phyloP scores from a whole-genome alignment of 2,113 vertebrate genomes.

The Bubo bubo region DNA sequence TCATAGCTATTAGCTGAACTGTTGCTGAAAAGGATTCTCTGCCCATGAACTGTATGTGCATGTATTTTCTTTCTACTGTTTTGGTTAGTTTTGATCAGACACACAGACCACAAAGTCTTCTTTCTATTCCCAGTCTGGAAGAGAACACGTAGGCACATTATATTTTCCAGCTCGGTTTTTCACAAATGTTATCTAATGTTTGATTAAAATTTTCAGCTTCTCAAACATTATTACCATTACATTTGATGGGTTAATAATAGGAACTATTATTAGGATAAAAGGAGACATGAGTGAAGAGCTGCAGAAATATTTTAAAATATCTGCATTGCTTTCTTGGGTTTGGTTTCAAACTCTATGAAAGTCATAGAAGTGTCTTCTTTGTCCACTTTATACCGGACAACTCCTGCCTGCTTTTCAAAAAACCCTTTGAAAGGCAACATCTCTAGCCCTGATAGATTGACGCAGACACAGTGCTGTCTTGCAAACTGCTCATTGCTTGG shows the following conservation, averaged over 20 bases:
- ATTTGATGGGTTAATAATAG: background rate
- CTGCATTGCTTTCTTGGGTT: background rate
- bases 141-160: background rate
- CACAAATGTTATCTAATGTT: background rate
- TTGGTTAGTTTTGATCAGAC: background rate
- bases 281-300: background rate
- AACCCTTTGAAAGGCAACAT: background rate
- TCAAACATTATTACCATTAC: background rate
- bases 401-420: background rate
- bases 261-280: background rate
- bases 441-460: background rate
- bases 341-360: background rate
- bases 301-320: background rate
- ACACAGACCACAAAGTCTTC: background rate
- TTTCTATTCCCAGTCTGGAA: background rate
- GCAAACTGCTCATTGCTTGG: background rate
- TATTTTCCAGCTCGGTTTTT: background rate
- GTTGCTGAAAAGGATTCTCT: background rate
- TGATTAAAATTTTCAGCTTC: background rate
- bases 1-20: background rate
- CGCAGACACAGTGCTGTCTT: background rate
- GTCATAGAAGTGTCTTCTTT: background rate
- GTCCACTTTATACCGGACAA: background rate
- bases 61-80: background rate
- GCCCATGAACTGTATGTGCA: background rate